phyloP scores from a whole-genome alignment of 2,797 vertebrate genomes.

The Pagetopsis macropterus region DNA sequence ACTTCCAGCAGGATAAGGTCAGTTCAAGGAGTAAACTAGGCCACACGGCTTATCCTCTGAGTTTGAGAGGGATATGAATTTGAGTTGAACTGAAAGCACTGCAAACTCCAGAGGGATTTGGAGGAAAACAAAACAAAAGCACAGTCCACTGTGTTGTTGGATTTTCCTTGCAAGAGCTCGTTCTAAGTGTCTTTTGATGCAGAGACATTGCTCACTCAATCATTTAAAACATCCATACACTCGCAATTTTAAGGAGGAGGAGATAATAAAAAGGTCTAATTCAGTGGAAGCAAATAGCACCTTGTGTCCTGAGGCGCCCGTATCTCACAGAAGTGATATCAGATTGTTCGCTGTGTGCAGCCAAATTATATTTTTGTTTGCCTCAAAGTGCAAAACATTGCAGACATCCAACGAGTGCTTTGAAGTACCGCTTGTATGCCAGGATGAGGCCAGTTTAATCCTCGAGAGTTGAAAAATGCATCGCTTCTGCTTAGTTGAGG shows the following conservation, averaged over 20 bases:
- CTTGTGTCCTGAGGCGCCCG: conserved; percentile 51
- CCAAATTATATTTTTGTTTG: conserved; percentile 68
- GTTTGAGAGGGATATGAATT: conserved; percentile 26
- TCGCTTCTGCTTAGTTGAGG: conserved; percentile 22
- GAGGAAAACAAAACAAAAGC: conserved; percentile 26
- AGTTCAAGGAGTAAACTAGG: conserved; percentile 49
- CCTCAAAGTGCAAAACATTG: conserved; percentile 60
- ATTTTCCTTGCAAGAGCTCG: conserved; percentile 36
- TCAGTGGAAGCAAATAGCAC: conserved; percentile 52
- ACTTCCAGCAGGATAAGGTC: conserved; percentile 34
- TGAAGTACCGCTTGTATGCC: conserved; percentile 35
- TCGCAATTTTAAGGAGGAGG: conserved; percentile 45
- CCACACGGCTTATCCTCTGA: conserved; percentile 16
- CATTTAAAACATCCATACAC: conserved; percentile 60
- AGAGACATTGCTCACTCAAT: conserved; percentile 41
- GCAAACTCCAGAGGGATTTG: conserved; percentile 41
- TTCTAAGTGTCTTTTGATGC: conserved; percentile 44
- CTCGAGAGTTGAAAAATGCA: conserved; percentile 52
- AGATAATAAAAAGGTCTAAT: conserved; percentile 66
- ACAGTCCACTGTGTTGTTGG: conserved; percentile 34
- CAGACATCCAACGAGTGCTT: conserved; percentile 44
- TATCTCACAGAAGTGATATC: conserved; percentile 50
- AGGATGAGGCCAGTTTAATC: conserved; percentile 51
- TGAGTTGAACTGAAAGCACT: conserved; percentile 37
- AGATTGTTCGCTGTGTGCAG: conserved; percentile 52